Base-by-base conservation (phyloP, 2,113 vertebrate species). In the Cnemophilus loriae region DNA sequence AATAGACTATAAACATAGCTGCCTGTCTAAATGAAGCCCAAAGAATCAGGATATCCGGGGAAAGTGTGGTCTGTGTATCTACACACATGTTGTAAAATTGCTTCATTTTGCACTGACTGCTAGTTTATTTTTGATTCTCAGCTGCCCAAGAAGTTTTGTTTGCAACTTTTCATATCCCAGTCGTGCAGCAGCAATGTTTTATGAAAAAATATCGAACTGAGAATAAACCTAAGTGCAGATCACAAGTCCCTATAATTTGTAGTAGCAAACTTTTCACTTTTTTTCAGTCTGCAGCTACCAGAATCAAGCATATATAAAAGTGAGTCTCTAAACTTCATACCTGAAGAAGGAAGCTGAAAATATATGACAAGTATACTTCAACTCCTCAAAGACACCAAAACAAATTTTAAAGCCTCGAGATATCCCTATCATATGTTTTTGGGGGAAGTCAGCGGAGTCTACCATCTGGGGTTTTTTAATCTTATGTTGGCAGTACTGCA, bases 91-190 rank as follows among this genome's bases (percentile, higher is more conserved):
- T 53, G 23, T 59, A 92, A 90, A 73, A 91, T 84, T 63, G 42
- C 33, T 91, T 78, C 42, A 85, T 93, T 93, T 89, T 65, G n/a
- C 52, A 80, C 23, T 44, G 47, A 87, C 42, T 91, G 73, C 6
- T 68, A 68, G 80, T 95, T 75, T 92, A 52, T 41, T 91, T 91
- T 95, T 92, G 60, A 57, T 95, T 65, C 75, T 93, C 42, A 94
- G 37, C 44, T 96, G 55, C 50, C 95, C 27, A 70, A 90, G 67
- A 63, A 78, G 78, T 88, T 78, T 79, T 80, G 41, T 60, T 88
- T 93, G n/a, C 70, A 93, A 52, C 55, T 59, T 93, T 74, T 28
- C 2, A 64, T 47, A 82, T 88, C 18, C 4, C 28, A 53, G 67
- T 52, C n/a, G 78, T 10, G 17, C 53, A 73, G 37, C 13, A 68